A percentile compares a stretch with the other conserved stretches of the same genome.
These are phyloP conservation scores for Amazonetta brasiliensis DNA, from an alignment of 2,797 vertebrate genomes.

Conservation along the genomic window DNA sequence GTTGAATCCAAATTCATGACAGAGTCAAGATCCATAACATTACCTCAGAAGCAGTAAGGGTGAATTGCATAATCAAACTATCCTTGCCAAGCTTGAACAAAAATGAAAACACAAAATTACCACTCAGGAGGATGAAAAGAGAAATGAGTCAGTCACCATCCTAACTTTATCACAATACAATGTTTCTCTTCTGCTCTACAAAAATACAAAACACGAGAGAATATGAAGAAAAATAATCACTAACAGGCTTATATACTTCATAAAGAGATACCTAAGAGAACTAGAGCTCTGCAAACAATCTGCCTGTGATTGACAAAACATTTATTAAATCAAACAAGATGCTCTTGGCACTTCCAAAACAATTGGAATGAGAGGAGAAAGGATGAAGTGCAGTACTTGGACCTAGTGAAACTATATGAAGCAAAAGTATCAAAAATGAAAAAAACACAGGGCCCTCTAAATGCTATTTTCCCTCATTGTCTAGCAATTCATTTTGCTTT, in stretches of 20 bases:
- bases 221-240: not conserved
- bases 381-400: not conserved
- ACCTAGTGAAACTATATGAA: not conserved
- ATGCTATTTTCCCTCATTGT: not conserved
- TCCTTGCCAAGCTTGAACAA: slow-evolving; percentile 7
- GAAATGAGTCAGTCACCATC: not conserved
- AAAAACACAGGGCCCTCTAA: not conserved
- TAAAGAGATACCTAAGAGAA: slow-evolving; percentile 44
- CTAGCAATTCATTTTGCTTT: not conserved
- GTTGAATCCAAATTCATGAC: not conserved
- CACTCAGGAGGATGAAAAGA: not conserved
- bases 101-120: not conserved
- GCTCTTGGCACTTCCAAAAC: slow-evolving; percentile 41
- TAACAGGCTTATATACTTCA: slow-evolving; percentile 21
- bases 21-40: not conserved
- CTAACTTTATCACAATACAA: not conserved
- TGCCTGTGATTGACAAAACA: slow-evolving; percentile 48
- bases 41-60: not conserved
- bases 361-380: not conserved
- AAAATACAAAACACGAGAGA: slow-evolving; percentile 43
- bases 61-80: not conserved
- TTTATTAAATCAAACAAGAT: slow-evolving; percentile 58
- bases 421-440: not conserved
- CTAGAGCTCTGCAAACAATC: slow-evolving; percentile 32
- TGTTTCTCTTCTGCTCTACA: slow-evolving; percentile 17